Base-by-base conservation (phyloP, 2,797 vertebrate species). In the Phataginus tetradactyla region DNA sequence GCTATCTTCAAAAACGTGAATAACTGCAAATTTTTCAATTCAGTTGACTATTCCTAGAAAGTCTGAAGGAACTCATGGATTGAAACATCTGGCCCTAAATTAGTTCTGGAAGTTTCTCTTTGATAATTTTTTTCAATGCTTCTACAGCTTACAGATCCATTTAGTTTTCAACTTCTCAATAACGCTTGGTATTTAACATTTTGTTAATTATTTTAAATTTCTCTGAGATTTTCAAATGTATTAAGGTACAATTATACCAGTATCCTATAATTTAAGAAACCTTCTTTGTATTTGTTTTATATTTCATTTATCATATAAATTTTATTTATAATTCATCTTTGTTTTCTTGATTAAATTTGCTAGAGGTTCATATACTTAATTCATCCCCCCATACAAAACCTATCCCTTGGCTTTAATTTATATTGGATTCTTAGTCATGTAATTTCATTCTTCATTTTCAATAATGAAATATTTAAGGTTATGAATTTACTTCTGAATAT, bases 321-420 rank as follows among this genome's bases (percentile, higher is more conserved):
- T 90, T 96, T 79, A 90, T 86, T 95, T 92, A 79, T 94, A 92
- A 92, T 92, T 94, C 45, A 91, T 94, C 64, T 94, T 92, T 95
- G 88, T 86, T 97, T 95, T 78, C 78, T 78, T 95, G 45, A 92
- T 96, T 96, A 96, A 92, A 96, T 96, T 96, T 97, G 42, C 55
- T 90, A 42, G 78, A 96, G 71, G 85, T n/a, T 86, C 93, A 97
- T 83, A 55, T 97, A 90, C 59, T 92, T 85, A 85, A 96, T 85
- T 91, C 37, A 95, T 94, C 55, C 5, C n/a, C 42, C 7, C 29
- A 53, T 12, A 59, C 51, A 71, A 86, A 84, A 69, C 3, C 32
- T 55, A 96, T 27, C 42, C 68, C 4, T 95, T 63, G 72, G 78
- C 84, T 96, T 83, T 15, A 69, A 81, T 88, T 92, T 85, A 96